Evolutionary conservation across 2,888 invertebrate genomes (phyloP).

Genomic region (Amphimallon solstitiale): DNA sequence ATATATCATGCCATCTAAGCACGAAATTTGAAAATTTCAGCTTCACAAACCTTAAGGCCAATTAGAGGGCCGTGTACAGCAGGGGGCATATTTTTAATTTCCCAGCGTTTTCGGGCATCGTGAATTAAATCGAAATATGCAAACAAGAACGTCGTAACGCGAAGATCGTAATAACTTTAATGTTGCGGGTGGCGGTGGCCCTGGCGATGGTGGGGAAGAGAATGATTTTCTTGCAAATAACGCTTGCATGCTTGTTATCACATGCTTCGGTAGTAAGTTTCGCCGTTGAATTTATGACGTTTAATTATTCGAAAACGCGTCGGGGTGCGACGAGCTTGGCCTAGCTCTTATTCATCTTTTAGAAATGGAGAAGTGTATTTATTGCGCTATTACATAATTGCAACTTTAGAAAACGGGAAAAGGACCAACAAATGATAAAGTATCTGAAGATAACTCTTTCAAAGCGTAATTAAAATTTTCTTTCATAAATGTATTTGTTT

Average conservation of each 20-base stretch:
- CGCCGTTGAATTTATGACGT: constrained; percentile 3
- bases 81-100: constrained; percentile 51
- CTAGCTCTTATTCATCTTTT: no score
- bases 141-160: constrained; percentile 43
- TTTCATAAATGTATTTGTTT: no score
- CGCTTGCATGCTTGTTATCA: constrained; percentile 11
- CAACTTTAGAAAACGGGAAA: no score
- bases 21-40: constrained; percentile 52
- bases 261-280: constrained; percentile 9
- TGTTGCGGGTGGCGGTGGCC: constrained; percentile 9
- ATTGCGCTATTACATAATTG: no score
- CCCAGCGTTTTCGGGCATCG: constrained; percentile 39
- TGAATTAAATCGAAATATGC: constrained; percentile 48
- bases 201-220: no score
- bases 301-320: constrained; percentile 3
- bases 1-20: constrained; percentile 45
- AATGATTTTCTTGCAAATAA: background rate
- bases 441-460: no score
- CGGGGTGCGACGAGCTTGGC: no score
- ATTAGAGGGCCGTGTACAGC: constrained; percentile 51
- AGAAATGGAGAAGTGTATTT: no score
- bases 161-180: constrained; percentile 39
- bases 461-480: no score
- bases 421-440: no score
- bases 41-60: constrained; percentile 48